These are phyloP conservation scores for Rhinichthys osculus DNA, from an alignment of 2,797 vertebrate genomes.

Conservation along the genomic window DNA sequence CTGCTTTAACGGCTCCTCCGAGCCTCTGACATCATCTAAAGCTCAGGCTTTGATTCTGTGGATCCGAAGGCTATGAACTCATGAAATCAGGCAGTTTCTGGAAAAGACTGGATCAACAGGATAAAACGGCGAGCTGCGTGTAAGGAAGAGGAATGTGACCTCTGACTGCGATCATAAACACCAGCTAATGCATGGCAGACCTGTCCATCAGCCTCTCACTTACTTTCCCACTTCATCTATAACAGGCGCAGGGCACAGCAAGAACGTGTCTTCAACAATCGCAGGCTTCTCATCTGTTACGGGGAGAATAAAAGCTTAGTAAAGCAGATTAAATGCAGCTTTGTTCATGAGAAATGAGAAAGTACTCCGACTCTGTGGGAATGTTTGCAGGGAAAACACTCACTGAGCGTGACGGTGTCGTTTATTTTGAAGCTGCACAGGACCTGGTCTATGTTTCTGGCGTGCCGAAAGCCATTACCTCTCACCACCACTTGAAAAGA, in stretches of 20 bases:
- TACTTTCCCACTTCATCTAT: conserved; percentile 87
- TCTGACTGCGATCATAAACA: conserved; percentile 64
- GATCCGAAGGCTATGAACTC: background rate
- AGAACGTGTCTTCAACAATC: conserved; percentile 78
- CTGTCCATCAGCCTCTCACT: conserved; percentile 69
- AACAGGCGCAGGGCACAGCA: conserved; percentile 88
- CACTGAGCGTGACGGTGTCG: conserved; percentile 72
- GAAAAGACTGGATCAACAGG: background rate
- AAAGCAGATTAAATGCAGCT: background rate
- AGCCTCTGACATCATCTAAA: conserved; percentile 24
- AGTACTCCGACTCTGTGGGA: background rate
- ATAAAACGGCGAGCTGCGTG: conserved; percentile 33
- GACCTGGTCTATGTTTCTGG: conserved; percentile 77
- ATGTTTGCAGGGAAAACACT: conserved; percentile 44
- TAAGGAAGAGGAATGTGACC: conserved; percentile 65
- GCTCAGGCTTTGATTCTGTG: background rate
- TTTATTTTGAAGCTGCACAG: conserved; percentile 85
- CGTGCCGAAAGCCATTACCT: conserved; percentile 82
- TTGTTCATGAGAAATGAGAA: background rate
- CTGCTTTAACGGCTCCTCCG: background rate
- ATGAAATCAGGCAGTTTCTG: background rate
- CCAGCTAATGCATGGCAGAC: conserved; percentile 66
- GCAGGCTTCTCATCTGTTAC: conserved; percentile 82
- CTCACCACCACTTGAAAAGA: conserved; percentile 79
- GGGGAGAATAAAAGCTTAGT: background rate